These are phyloP conservation scores for Electrona antarctica DNA, from an alignment of 2,113 vertebrate genomes.

Conservation along the genomic window DNA sequence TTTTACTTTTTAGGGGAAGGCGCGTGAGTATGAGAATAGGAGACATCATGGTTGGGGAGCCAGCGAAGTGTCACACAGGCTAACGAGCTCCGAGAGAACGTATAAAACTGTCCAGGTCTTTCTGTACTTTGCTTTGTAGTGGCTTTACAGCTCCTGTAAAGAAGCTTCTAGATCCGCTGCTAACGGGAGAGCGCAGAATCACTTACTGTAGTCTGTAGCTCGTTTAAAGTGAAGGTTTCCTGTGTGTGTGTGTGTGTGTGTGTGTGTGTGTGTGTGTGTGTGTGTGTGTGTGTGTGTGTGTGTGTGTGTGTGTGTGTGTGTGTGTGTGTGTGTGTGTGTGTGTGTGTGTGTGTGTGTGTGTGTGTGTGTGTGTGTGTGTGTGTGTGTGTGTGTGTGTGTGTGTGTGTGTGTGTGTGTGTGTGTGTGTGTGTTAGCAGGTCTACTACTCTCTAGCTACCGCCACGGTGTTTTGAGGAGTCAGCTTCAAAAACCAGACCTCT, in stretches of 20 bases:
- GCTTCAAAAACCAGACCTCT: too few relatives aligned
- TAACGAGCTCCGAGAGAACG: slow-evolving; percentile 34
- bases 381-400: neutral
- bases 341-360: too few relatives aligned
- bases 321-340: neutral
- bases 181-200: neutral
- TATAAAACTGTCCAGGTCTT: neutral
- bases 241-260: neutral
- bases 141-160: slow-evolving; percentile 30
- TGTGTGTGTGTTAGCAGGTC: too few relatives aligned
- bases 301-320: neutral
- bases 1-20: too few relatives aligned
- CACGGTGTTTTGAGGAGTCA: too few relatives aligned
- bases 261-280: too few relatives aligned
- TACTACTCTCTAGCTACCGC: too few relatives aligned
- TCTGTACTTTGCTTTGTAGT: slow-evolving; percentile 9
- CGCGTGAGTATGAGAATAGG: too few relatives aligned
- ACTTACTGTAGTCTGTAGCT: too few relatives aligned
- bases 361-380: neutral
- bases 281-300: too few relatives aligned
- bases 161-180: neutral
- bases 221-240: neutral
- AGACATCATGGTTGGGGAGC: slow-evolving; percentile 19
- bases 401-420: neutral
- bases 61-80: slow-evolving; percentile 25